Conservation (phyloP, 2,797 vertebrate species). For the Acanthornis magna region DNA sequence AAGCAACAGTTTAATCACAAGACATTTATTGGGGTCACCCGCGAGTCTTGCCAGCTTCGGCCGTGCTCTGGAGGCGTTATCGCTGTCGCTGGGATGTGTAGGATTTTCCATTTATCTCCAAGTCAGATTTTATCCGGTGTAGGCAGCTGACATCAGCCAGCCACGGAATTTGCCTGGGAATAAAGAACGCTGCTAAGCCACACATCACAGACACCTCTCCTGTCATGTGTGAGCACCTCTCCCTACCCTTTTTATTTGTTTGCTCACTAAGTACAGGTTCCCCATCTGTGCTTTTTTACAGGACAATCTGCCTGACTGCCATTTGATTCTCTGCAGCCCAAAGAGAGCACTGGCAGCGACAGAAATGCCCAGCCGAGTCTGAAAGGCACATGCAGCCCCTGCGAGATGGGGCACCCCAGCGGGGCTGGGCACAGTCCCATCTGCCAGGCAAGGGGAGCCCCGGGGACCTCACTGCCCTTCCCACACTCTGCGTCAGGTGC, state of each 20-base stretch:
- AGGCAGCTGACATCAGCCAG: neutral
- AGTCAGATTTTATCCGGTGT: neutral
- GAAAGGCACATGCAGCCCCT: neutral
- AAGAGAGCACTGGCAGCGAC: neutral
- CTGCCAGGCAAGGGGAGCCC: neutral
- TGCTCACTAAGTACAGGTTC: neutral
- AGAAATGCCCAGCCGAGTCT: neutral
- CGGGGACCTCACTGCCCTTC: neutral
- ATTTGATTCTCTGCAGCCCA: neutral
- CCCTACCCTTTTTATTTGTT: neutral
- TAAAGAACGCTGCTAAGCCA: neutral
- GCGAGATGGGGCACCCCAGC: rapidly evolving
- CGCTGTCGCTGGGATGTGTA: rapidly evolving
- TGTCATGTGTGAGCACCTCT: neutral
- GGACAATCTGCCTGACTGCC: neutral
- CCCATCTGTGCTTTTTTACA: neutral
- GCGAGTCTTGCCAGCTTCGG: rapidly evolving
- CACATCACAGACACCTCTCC: neutral
- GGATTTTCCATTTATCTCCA: neutral
- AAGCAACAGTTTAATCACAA: neutral
- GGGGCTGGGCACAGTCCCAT: neutral
- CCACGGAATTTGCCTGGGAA: neutral
- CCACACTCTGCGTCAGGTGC: neutral
- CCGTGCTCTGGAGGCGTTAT: rapidly evolving
- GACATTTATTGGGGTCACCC: neutral